These are phyloP conservation scores for Drosophila setosimentum DNA, from an alignment of 2,888 invertebrate species.

Conservation along the genomic window DNA sequence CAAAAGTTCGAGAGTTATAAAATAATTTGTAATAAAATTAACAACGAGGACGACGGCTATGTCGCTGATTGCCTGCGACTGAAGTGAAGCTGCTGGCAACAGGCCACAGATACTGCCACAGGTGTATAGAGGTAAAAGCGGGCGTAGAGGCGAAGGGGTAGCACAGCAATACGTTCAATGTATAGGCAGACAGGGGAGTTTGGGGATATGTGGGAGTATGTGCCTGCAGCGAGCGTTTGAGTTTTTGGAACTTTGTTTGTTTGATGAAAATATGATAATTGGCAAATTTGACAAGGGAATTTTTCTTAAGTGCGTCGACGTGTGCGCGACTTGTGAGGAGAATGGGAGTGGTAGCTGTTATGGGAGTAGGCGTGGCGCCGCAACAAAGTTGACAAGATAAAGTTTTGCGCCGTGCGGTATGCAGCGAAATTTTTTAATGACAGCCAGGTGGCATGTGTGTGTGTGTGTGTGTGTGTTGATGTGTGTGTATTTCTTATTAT, in stretches of 20 bases:
- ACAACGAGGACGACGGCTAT: constrained; percentile 61
- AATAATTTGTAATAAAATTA: constrained; percentile 84
- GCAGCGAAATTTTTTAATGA: constrained; percentile 79
- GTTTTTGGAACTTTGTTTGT: constrained; percentile 80
- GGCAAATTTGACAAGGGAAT: constrained; percentile 85
- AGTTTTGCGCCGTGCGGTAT: constrained; percentile 73
- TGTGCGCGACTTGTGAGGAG: constrained; percentile 40
- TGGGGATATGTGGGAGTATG: not conserved
- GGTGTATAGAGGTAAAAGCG: constrained; percentile 29
- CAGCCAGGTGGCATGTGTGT: constrained; percentile 63
- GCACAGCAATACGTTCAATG: constrained; percentile 17
- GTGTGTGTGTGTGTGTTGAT: constrained; percentile 18
- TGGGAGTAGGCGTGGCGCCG: constrained; percentile 24
- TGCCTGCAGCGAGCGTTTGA: constrained; percentile 57
- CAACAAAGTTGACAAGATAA: constrained; percentile 79
- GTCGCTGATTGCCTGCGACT: constrained; percentile 56
- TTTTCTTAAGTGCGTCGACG: constrained; percentile 79
- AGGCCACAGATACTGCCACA: constrained; percentile 48
- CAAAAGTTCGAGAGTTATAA: constrained; percentile 72
- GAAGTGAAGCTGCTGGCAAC: constrained; percentile 40
- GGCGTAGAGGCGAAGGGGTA: not conserved
- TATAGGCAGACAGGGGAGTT: not conserved
- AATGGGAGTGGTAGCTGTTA: not conserved
- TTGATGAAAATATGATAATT: constrained; percentile 85
- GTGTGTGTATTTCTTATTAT: constrained; percentile 73